A percentile compares a stretch with the other conserved stretches of the same genome.
Evolutionary conservation across 2,113 vertebrate genomes (phyloP).

Genomic region (Vidua macroura): DNA sequence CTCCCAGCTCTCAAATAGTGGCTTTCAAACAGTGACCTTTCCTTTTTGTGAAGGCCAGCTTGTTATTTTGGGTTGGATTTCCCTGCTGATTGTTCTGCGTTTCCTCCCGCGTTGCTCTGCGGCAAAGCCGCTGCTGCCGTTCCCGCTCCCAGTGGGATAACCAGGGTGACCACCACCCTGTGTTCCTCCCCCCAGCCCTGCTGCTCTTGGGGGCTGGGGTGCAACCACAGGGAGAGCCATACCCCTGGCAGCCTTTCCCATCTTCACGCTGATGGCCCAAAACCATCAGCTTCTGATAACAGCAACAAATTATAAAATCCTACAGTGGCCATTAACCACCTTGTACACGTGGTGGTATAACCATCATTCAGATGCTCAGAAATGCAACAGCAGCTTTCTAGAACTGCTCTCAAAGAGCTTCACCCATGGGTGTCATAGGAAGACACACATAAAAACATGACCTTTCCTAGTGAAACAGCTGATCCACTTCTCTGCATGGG

Average conservation of each 20-base stretch:
- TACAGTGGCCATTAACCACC: neutral
- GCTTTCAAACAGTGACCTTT: constrained; percentile 54
- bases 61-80: constrained; percentile 57
- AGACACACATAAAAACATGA: neutral
- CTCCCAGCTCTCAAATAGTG: neutral
- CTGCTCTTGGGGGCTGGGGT: rapidly evolving
- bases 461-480: neutral
- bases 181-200: neutral
- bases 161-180: neutral
- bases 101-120: neutral
- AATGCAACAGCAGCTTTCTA: neutral
- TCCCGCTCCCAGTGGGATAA: neutral
- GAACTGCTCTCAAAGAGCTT: neutral
- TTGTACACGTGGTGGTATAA: rapidly evolving
- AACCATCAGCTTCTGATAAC: rapidly evolving
- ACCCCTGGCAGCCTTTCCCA: neutral
- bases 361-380: neutral
- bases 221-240: neutral
- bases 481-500: neutral
- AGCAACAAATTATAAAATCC: neutral
- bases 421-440: neutral
- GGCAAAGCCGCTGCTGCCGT: rapidly evolving
- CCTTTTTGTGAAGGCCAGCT: neutral
- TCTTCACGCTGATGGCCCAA: neutral
- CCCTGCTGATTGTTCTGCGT: constrained; percentile 43